Evolutionary conservation across 2,888 invertebrate species (phyloP).

Genomic region (Monoplex corrugatus): DNA sequence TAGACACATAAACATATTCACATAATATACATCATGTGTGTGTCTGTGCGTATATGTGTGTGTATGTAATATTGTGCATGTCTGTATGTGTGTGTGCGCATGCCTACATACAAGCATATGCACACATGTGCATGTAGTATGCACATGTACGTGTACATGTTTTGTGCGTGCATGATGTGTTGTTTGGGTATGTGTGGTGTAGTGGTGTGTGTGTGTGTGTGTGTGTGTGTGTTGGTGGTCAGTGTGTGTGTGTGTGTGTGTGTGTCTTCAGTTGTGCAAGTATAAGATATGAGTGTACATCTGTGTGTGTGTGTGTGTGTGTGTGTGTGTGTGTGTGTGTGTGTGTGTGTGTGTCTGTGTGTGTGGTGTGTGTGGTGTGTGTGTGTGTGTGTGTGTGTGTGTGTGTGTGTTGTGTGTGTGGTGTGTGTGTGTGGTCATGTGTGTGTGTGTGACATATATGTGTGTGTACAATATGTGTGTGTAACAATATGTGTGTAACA

Average conservation of each 20-base stretch:
- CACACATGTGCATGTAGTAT: too few relatives aligned
- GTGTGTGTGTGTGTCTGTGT: conserved; percentile 18
- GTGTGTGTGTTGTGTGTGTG: not conserved
- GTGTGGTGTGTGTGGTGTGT: conserved; percentile 11
- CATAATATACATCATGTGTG: too few relatives aligned
- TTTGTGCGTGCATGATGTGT: too few relatives aligned
- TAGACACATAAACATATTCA: too few relatives aligned
- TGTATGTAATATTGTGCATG: not conserved
- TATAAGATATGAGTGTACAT: not conserved
- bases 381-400: not conserved
- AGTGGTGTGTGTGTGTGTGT: too few relatives aligned
- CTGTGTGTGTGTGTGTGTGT: conserved; percentile 19
- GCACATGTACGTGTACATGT: too few relatives aligned
- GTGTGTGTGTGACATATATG: not conserved
- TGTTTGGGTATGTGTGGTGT: too few relatives aligned
- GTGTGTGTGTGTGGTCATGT: conserved; percentile 13
- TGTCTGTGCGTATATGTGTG: too few relatives aligned
- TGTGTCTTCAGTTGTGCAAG: not conserved
- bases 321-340: conserved; percentile 22
- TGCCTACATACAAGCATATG: too few relatives aligned
- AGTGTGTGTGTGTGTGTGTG: conserved; percentile 17
- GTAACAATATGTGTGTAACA: not conserved
- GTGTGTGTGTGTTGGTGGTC: conserved; percentile 22
- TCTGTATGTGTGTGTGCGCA: too few relatives aligned
- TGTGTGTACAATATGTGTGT: not conserved